These are phyloP conservation scores for Villa cingulata DNA, from an alignment of 2,888 invertebrate species.

Conservation along the genomic window DNA sequence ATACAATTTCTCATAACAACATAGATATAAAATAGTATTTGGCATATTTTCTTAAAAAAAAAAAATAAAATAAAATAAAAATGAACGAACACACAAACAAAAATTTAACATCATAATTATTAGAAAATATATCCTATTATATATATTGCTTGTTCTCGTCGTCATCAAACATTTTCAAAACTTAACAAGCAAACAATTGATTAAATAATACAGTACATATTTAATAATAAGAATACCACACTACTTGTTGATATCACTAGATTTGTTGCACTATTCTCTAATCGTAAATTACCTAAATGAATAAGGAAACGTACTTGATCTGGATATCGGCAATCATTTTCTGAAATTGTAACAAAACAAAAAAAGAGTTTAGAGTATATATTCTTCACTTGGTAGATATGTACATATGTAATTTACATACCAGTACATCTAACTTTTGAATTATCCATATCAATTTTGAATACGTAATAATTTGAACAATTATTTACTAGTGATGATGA, in stretches of 20 bases:
- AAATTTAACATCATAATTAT: no score
- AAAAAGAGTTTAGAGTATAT: background rate
- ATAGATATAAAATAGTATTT: no score
- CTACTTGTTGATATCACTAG: background rate
- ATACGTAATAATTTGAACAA: constrained; percentile 41
- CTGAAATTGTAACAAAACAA: constrained; percentile 31
- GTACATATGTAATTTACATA: constrained; percentile 22
- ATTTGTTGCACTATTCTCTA: constrained; percentile 17
- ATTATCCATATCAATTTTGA: constrained; percentile 39
- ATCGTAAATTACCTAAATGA: constrained; percentile 38
- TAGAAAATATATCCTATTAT: no score
- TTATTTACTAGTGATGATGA: constrained; percentile 21
- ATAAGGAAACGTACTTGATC: constrained; percentile 48
- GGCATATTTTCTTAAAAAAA: no score
- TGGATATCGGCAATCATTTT: constrained; percentile 50
- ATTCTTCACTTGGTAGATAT: background rate
- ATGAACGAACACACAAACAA: no score
- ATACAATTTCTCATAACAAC: no score
- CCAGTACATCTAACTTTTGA: constrained; percentile 46
- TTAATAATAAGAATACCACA: constrained; percentile 2
- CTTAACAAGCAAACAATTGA: background rate
- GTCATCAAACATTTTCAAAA: no score
- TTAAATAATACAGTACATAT: background rate
- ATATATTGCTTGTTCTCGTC: no score
- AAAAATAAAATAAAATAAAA: no score